Evolutionary conservation across 2,113 vertebrate species (phyloP), one percentile per base, ranked within the genome.

Genomic region (Hemibagrus wyckioides): DNA sequence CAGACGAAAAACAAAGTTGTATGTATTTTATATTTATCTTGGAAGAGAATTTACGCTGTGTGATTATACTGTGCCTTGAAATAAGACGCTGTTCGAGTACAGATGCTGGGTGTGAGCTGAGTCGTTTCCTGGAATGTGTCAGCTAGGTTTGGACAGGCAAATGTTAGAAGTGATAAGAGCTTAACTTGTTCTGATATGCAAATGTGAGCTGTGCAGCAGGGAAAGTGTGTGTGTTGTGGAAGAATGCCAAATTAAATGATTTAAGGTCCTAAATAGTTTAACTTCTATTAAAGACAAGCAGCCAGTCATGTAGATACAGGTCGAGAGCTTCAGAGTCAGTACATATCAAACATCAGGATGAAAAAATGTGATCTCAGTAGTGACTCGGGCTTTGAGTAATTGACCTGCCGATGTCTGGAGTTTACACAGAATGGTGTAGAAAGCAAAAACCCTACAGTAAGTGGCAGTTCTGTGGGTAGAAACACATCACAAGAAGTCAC

Each of bases 1-100:
- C 85, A 41, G 30, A 41, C 63, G 30, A 57, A 71, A 82, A 81
- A 81, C 63, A 82, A 57, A 41, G 65, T 14, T 73, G 85, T 81
- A 86, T 33, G 65, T 69, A 82, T 81, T 44, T 9, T 23, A 17
- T 33, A 10, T 44, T 39, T 25, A 39, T 50, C 5, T 69, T 19
- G 65, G 30, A 17, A 48, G 81, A 67, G 15, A 28, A 39, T 82
- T n/a, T n/a, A 19, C 3, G 21, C 36, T 25, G n/a, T 33, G 44
- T 33, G 23, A 44, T 82, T 82, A 15, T 41, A 44, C 4, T 61
- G 39, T 41, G 25, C 14, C 21, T 39, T 44, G 21, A 25, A 41
- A 25, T 44, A 21, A 9, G 23, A 44, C 25, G 39, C 36, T 73
- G 17, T 25, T 25, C 44, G 21, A 41, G 6, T 48, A 21, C 39